A percentile compares a stretch with the other conserved stretches of the same genome.
phyloP scores from a whole-genome alignment of 30 jellyfish, hydroid and myxozoan genomes.

The Turritopsis dohrnii region DNA sequence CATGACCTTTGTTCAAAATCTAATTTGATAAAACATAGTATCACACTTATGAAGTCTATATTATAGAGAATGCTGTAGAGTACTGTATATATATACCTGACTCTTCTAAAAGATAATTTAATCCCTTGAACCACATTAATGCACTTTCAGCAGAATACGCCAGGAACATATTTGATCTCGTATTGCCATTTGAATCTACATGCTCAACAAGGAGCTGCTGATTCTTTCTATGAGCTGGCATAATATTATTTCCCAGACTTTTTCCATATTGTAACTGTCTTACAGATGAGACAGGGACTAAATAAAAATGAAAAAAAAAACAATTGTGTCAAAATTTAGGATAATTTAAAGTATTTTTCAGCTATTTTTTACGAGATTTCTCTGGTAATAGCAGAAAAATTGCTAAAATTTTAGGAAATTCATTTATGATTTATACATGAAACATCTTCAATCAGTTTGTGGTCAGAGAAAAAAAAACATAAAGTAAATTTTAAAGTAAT shows the following conservation, averaged over 20 bases:
- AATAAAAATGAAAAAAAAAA: background rate
- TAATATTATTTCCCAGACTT: background rate
- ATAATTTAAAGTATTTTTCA: too few relatives aligned
- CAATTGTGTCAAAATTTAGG: background rate
- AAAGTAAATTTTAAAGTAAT: too few relatives aligned
- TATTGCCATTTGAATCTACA: background rate
- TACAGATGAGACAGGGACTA: slow-evolving; percentile 2
- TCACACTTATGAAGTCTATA: too few relatives aligned
- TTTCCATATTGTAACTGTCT: background rate
- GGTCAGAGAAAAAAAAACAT: too few relatives aligned
- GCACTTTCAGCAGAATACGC: slow-evolving; percentile 12
- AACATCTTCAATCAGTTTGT: too few relatives aligned
- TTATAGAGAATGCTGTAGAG: too few relatives aligned
- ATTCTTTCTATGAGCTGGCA: background rate
- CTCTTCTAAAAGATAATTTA: background rate
- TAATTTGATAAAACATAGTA: too few relatives aligned
- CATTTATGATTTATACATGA: too few relatives aligned
- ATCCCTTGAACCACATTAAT: background rate
- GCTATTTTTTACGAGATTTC: too few relatives aligned
- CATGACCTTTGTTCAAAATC: too few relatives aligned
- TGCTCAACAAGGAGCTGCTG: background rate
- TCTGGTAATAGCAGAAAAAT: too few relatives aligned
- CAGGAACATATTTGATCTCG: background rate
- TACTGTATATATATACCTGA: background rate
- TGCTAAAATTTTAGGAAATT: too few relatives aligned